Evolutionary conservation across 23 tunicate species (phyloP).

Genomic region (Trididemnum nubilum): DNA sequence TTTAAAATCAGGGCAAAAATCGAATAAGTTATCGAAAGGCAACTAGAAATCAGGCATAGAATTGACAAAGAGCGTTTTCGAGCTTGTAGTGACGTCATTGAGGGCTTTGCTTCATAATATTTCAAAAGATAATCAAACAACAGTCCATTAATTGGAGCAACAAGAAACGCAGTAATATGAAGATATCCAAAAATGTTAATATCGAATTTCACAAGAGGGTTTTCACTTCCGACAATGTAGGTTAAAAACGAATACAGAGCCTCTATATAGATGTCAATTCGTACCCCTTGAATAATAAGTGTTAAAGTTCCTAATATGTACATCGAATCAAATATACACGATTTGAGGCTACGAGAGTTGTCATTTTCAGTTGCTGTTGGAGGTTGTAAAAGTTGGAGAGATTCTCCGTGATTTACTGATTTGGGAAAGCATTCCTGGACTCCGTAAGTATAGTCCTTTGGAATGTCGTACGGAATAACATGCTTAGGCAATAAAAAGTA

Average conservation of each 20-base stretch:
- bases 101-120: neutral
- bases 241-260: neutral
- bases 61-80: neutral
- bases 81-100: neutral
- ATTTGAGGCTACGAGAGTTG: too few relatives aligned
- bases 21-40: neutral
- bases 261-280: neutral
- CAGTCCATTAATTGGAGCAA: neutral
- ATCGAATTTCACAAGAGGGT: neutral
- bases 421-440: neutral
- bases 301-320: neutral
- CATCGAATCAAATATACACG: neutral
- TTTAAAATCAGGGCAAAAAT: too few relatives aligned
- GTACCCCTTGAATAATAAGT: neutral
- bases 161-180: neutral
- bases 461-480: neutral
- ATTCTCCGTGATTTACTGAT: neutral
- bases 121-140: neutral
- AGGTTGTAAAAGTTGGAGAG: too few relatives aligned
- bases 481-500: neutral
- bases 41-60: neutral
- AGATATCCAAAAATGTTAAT: neutral
- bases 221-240: neutral
- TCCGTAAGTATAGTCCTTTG: neutral
- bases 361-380: too few relatives aligned